Evolutionary conservation across 2,797 vertebrate species (phyloP), one percentile per base, ranked within the genome.

Genomic region (Channa striata): DNA sequence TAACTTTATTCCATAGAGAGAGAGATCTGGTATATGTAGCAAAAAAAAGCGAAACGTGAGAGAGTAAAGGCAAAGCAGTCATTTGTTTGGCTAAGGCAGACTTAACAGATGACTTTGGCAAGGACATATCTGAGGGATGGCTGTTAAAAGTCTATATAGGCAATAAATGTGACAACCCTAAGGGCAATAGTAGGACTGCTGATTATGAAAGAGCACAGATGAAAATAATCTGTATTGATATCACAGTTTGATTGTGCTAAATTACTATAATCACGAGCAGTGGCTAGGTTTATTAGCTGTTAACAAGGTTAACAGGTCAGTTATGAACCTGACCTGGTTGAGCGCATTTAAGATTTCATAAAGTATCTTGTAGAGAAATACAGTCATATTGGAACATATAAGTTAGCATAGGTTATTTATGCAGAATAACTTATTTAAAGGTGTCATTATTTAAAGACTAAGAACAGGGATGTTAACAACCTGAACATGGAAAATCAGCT

Each of bases 1-100:
- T 83, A 79, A 72, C 85, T 88, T 87, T 87, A 90, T 92, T 88
- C 82, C 84, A 64, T 67, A 76, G 73, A 85, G 91, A 93, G 88
- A 89, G 50, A 86, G 69, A 90, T 89, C 85, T 85, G 6, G 17
- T 44, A 17, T 10, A 58, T 78, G 77, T 56, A 51, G 71, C 71
- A 43, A 51, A 57, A 62, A 60, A 68, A 51, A 30, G 25, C 4
- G 25, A 30, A 6, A 30, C 4, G 78, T 63, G 59, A 80, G 61
- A 44, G 64, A 64, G 72, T 58, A 17, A 57, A 81, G 72, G 70
- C 51, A 44, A 58, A 59, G 59, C 48, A 67, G 58, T 78, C 77
- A 67, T 84, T 88, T 87, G 83, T 91, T 88, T 87, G 68, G 71
- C 34, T 81, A 80, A 52, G 76, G 79, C 63, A 62, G 78, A 47